Evolutionary conservation across 1,140 invertebrate species (phyloP).

Genomic region (Elymnias hypermnestra): DNA sequence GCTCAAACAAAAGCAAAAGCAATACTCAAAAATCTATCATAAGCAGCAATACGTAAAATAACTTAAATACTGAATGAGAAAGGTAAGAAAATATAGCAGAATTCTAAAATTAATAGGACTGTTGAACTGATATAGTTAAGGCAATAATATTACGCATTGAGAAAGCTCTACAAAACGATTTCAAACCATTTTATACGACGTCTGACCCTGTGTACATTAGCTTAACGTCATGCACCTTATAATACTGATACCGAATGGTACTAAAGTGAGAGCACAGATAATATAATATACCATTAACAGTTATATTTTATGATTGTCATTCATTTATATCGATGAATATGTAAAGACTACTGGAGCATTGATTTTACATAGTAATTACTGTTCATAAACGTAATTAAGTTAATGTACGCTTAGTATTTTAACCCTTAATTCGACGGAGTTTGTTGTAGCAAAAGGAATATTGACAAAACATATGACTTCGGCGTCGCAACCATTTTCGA

Average conservation of each 20-base stretch:
- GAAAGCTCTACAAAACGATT: constrained; percentile 9
- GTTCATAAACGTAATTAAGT: not conserved
- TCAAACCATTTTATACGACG: constrained; percentile 15
- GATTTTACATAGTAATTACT: not conserved
- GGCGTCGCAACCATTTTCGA: too few relatives aligned
- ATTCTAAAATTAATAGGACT: too few relatives aligned
- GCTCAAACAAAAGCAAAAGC: too few relatives aligned
- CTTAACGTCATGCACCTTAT: constrained; percentile 18
- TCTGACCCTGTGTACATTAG: constrained; percentile 17
- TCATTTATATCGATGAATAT: constrained; percentile 20
- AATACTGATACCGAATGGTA: not conserved
- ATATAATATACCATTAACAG: constrained; percentile 8
- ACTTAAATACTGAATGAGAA: too few relatives aligned
- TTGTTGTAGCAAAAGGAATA: too few relatives aligned
- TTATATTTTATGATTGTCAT: constrained; percentile 21
- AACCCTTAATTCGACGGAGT: too few relatives aligned
- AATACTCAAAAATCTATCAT: too few relatives aligned
- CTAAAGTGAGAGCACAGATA: not conserved
- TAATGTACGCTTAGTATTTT: not conserved
- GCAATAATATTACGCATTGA: constrained; percentile 12
- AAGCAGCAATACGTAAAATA: not conserved
- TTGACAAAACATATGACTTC: too few relatives aligned
- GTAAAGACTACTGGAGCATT: constrained; percentile 1
- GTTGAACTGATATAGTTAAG: not conserved
- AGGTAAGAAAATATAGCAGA: too few relatives aligned